Percentiles rank a stretch among this genome's conserved stretches.
Conservation (phyloP, 30 jellyfish, hydroid and myxozoan genomes). For the Morbakka virulenta region DNA sequence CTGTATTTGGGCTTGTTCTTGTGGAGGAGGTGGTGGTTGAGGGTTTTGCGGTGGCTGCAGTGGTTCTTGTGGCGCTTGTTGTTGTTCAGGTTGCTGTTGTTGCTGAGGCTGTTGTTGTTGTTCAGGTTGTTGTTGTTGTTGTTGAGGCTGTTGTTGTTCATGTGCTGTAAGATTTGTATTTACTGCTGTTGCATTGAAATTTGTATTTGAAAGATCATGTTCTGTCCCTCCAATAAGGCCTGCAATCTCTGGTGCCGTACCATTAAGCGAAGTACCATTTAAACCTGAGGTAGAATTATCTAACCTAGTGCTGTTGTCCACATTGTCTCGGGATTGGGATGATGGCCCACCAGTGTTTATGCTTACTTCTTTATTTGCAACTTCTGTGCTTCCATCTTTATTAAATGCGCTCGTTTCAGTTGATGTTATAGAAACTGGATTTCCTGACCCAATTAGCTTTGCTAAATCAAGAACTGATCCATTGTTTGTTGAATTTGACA, state of each 20-base stretch:
- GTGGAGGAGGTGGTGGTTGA: no score
- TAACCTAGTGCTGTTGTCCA: neutral
- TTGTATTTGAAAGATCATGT: neutral
- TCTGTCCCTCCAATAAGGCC: neutral
- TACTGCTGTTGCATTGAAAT: neutral
- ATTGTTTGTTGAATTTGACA: constrained; percentile 27
- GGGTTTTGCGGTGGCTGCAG: constrained; percentile 7
- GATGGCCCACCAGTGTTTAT: constrained; percentile 51
- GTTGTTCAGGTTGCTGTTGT: neutral
- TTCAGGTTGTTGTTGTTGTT: neutral
- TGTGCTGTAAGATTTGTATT: neutral
- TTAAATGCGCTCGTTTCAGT: constrained; percentile 79
- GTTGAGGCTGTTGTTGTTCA: neutral
- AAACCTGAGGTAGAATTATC: neutral
- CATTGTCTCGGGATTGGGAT: neutral
- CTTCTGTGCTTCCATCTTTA: constrained; percentile 70
- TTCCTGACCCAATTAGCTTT: constrained; percentile 78
- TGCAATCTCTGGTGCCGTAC: neutral
- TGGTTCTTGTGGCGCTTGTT: neutral
- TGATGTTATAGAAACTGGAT: constrained; percentile 65
- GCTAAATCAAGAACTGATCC: constrained; percentile 75
- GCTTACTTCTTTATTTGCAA: constrained; percentile 59
- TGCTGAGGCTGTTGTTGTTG: neutral
- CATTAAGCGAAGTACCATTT: neutral
- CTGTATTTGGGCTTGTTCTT: no score